A percentile compares a stretch with the other conserved stretches of the same genome.
phyloP scores from a whole-genome alignment of 2,888 invertebrate species.

The Hymenopus coronatus region DNA sequence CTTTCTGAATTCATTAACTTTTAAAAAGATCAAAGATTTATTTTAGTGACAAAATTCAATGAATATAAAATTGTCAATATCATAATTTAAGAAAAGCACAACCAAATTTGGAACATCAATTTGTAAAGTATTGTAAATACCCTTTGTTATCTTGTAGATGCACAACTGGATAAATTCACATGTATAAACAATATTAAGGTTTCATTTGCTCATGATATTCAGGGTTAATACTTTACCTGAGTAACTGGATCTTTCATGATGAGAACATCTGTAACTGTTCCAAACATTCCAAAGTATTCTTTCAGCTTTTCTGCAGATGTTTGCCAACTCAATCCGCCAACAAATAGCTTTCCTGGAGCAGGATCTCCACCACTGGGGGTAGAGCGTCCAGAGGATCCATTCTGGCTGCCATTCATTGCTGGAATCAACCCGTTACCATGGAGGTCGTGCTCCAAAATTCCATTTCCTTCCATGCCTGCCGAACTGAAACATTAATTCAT shows the following conservation, averaged over 20 bases:
- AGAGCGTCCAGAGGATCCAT: slow-evolving; percentile 49
- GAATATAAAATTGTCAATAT: no score
- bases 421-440: slow-evolving; percentile 46
- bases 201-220: background rate
- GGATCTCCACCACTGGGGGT: slow-evolving; percentile 55
- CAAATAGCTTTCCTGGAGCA: slow-evolving; percentile 83
- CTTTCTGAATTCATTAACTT: no score
- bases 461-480: slow-evolving; percentile 50
- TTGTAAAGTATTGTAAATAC: no score
- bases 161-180: no score
- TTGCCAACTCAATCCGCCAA: slow-evolving; percentile 91
- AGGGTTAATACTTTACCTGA: slow-evolving; percentile 61
- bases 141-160: no score
- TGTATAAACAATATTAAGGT: no score
- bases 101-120: no score
- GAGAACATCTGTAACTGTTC: slow-evolving; percentile 84
- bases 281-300: slow-evolving; percentile 90
- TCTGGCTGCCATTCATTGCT: slow-evolving; percentile 44
- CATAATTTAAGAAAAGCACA: no score
- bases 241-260: slow-evolving; percentile 94
- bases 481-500: slow-evolving; percentile 40
- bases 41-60: no score
- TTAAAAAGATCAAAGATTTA: no score
- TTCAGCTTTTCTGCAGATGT: slow-evolving; percentile 89
- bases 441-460: slow-evolving; percentile 50